Base-by-base conservation (phyloP, 2,113 vertebrate species). In the Pelvicachromis taeniatus region DNA sequence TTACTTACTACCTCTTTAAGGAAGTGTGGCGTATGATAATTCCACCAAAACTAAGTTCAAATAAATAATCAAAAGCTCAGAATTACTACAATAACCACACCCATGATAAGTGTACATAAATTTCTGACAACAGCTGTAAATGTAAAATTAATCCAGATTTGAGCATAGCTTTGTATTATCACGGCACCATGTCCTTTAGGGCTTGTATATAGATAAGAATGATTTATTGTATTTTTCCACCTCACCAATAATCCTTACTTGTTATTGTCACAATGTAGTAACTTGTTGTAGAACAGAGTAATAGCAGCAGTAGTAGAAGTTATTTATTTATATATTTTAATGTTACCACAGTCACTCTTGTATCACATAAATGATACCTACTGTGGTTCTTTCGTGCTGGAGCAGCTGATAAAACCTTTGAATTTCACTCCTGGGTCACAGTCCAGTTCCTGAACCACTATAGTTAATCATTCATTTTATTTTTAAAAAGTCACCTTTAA, bases 381-480 rank as follows among this genome's bases (percentile, higher is more conserved):
- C 55, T 38, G 23, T 78, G 65, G 81, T 11, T 83, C 53, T 89
- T 89, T 84, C 26, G 53, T 61, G 33, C 87, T 48, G 80, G 70
- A 85, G 52, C 42, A 83, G 77, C 84, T 92, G 93, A 94, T 95
- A 93, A 90, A 77, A 82, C 83, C 48, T 82, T 63, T 80, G 56
- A 70, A 83, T 92, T 58, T 91, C 56, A 82, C 56, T 84, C 77
- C 45, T 82, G 85, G 93, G 90, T 92, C 93, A 95, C 93, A 95
- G 92, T 95, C 93, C 93, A 93, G 96, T 84, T 84, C 92, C 88
- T 94, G 81, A 82, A 81, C 58, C 68, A 35, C 33, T 14, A 4
- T 26, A 78, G 92, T 95, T 93, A 95, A 95, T 93, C 77, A 95
- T 94, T 94, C 91, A 38, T 77, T 75, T 2, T 11, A 4, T 77